These are phyloP conservation scores for Tolypeutes matacus DNA, from an alignment of 2,797 vertebrate species.

Conservation along the genomic window DNA sequence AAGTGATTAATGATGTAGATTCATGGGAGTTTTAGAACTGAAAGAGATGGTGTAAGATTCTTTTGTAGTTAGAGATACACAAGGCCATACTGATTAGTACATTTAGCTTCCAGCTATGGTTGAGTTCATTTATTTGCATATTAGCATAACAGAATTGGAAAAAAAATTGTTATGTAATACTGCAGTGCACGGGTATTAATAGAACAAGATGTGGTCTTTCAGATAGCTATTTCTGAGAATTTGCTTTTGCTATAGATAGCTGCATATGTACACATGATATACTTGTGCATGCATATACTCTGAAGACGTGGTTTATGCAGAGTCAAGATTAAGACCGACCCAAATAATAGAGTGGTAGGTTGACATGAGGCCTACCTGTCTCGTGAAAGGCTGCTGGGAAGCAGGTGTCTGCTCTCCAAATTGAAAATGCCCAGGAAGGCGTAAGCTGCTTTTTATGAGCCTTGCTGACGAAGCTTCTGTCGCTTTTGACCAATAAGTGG, in stretches of 20 bases:
- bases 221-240: conserved; percentile 69
- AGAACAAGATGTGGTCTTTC: conserved; percentile 77
- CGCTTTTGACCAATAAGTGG: conserved; percentile 68
- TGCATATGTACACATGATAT: not conserved
- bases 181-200: conserved; percentile 79
- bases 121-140: conserved; percentile 82
- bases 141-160: conserved; percentile 80
- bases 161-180: conserved; percentile 79
- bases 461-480: conserved; percentile 48
- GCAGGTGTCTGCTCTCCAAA: conserved; percentile 65
- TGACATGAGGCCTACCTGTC: not conserved
- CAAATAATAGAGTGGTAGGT: not conserved
- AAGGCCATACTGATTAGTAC: conserved; percentile 76
- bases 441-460: conserved; percentile 28
- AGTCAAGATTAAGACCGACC: conserved; percentile 6
- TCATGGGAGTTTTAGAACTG: conserved; percentile 57
- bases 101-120: conserved; percentile 75
- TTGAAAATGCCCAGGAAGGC: conserved; percentile 47
- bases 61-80: conserved; percentile 62
- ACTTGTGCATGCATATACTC: not conserved
- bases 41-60: conserved; percentile 63
- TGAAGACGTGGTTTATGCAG: conserved; percentile 69
- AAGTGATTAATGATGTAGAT: conserved; percentile 70
- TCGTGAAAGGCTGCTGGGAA: conserved; percentile 43
- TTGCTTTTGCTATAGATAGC: conserved; percentile 69